A percentile compares a stretch with the other conserved stretches of the same genome.
Evolutionary conservation across 2,113 vertebrate species (phyloP).

Genomic region (Electrona antarctica): DNA sequence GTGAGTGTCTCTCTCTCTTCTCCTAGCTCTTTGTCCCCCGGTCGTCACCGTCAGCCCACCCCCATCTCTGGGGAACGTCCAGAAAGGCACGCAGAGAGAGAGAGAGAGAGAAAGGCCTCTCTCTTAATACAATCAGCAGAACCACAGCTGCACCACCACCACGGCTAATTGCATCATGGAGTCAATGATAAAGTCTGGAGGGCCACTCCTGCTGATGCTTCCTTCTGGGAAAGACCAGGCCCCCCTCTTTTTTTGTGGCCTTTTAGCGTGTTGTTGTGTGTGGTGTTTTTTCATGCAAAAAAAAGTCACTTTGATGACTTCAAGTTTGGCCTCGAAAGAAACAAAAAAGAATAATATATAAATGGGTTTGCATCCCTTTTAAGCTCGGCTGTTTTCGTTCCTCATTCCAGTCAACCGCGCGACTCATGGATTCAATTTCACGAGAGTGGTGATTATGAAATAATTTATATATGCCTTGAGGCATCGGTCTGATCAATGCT

Average conservation of each 20-base stretch:
- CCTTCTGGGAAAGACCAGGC: conserved; percentile 65
- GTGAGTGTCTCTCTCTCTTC: conserved; percentile 2
- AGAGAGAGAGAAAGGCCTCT: not conserved
- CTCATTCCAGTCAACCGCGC: conserved; percentile 2
- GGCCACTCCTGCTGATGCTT: conserved; percentile 55
- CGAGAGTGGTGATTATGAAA: not conserved
- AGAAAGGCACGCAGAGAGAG: conserved; percentile 60
- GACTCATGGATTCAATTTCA: not conserved
- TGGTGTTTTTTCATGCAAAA: not conserved
- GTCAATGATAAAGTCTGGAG: conserved; percentile 74
- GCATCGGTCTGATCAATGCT: no score
- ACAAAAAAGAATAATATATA: not conserved
- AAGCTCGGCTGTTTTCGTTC: not conserved
- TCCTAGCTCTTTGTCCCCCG: not conserved
- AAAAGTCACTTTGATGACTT: conserved; percentile 2
- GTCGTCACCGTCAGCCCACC: not conserved
- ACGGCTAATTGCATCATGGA: conserved; percentile 74
- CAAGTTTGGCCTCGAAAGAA: conserved; percentile 27
- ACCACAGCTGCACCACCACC: conserved; percentile 70
- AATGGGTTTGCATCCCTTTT: conserved; percentile 38
- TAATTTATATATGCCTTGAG: no score
- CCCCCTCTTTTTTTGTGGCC: conserved; percentile 44
- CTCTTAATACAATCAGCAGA: conserved; percentile 71
- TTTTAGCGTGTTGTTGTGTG: conserved; percentile 27
- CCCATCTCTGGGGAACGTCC: conserved; percentile 61